phyloP scores from a whole-genome alignment of 2,113 vertebrate species.

The Felis catus region F.catus_Fca126_mat1.0 CM031427.1:1264501-1265000 shows the following conservation, averaged over 20 bases:
- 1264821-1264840: not conserved
- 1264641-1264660: accelerated
- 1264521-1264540: not conserved
- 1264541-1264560: accelerated
- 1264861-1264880: slow-evolving; percentile 80
- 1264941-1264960: slow-evolving; percentile 83
- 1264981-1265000: slow-evolving; percentile 90
- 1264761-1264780: accelerated
- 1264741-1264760: not conserved
- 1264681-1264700: too few relatives aligned
- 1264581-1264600: too few relatives aligned
- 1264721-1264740: not conserved
- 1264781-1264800: not conserved
- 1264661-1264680: not conserved
- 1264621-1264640: not conserved
- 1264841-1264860: not conserved
- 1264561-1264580: not conserved
- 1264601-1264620: too few relatives aligned
- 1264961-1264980: slow-evolving; percentile 84
- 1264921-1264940: slow-evolving; percentile 84
- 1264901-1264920: slow-evolving; percentile 88
- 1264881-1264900: slow-evolving; percentile 86
- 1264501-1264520: accelerated
- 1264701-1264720: accelerated
- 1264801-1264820: not conserved